phyloP scores from a whole-genome alignment of 2,888 invertebrate genomes.

The Toxonevra muliebris region DNA sequence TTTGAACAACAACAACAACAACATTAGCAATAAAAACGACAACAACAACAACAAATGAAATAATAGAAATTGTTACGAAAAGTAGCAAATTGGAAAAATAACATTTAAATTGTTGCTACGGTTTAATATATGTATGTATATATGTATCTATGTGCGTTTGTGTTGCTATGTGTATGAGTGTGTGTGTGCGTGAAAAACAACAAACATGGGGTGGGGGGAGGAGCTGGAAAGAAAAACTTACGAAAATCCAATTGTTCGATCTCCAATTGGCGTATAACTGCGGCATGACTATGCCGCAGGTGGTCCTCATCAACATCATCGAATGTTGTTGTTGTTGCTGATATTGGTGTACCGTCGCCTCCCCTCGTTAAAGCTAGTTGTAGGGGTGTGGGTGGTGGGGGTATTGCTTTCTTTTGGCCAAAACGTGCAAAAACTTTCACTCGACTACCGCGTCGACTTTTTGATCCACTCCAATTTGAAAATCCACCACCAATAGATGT shows the following conservation, averaged over 20 bases:
- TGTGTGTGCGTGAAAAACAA: constrained; percentile 27
- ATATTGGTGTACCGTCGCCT: not conserved
- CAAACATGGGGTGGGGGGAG: constrained; percentile 30
- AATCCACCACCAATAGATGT: not conserved
- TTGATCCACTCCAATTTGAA: constrained; percentile 34
- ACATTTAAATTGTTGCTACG: too few relatives aligned
- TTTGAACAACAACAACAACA: constrained; percentile 29
- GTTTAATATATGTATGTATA: constrained; percentile 34
- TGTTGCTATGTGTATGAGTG: constrained; percentile 5
- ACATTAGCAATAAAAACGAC: constrained; percentile 27
- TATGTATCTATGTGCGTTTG: constrained; percentile 23
- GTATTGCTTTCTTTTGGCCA: constrained; percentile 55
- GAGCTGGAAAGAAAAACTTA: constrained; percentile 55
- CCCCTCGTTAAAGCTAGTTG: constrained; percentile 28
- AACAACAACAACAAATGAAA: constrained; percentile 40
- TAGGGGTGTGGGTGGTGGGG: constrained; percentile 43
- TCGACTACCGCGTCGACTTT: constrained; percentile 56
- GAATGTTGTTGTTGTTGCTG: constrained; percentile 30
- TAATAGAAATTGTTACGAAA: constrained; percentile 21
- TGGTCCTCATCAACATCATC: constrained; percentile 38
- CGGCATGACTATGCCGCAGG: constrained; percentile 40
- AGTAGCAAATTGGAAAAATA: constrained; percentile 25
- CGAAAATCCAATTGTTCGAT: constrained; percentile 60
- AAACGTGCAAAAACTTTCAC: constrained; percentile 58
- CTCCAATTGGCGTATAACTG: constrained; percentile 52